These are phyloP conservation scores for Taurulus bubalis DNA, from an alignment of 2,113 vertebrate species.

Conservation along the genomic window DNA sequence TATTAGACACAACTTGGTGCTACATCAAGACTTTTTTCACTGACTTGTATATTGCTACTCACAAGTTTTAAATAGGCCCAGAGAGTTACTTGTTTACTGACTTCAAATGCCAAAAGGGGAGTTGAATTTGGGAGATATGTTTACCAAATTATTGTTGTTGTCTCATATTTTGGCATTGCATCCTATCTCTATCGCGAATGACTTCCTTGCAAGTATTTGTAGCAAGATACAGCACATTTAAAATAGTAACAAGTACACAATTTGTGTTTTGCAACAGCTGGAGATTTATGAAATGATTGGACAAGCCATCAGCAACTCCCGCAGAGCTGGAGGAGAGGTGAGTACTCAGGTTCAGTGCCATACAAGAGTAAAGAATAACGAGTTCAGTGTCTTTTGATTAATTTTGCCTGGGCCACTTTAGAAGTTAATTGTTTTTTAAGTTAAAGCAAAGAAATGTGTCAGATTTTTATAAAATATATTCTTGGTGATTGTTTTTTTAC, in stretches of 20 bases:
- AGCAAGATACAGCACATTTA: not conserved
- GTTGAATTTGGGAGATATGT: not conserved
- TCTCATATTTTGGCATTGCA: not conserved
- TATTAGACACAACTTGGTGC: not conserved
- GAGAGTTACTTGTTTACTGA: not conserved
- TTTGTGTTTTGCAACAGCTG: constrained; percentile 84
- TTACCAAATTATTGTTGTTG: not conserved
- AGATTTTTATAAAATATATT: not conserved
- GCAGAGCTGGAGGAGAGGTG: constrained; percentile 97
- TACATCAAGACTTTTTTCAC: not conserved
- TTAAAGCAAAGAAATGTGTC: not conserved
- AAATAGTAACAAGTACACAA: constrained; percentile 16
- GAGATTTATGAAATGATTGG: constrained; percentile 99
- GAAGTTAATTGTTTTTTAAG: not conserved
- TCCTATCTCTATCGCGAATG: not conserved
- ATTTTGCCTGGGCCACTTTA: not conserved
- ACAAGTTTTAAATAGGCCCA: not conserved
- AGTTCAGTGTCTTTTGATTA: not conserved
- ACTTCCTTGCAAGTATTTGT: not conserved
- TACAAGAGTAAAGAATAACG: not conserved
- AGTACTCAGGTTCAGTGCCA: constrained; percentile 43
- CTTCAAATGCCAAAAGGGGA: not conserved
- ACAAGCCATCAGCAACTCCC: constrained; percentile 95
- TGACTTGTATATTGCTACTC: not conserved
- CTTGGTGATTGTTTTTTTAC: not conserved